A percentile compares a stretch with the other conserved stretches of the same genome.
phyloP scores from a whole-genome alignment of 2,797 vertebrate species.

The Rachycentron canadum region DNA sequence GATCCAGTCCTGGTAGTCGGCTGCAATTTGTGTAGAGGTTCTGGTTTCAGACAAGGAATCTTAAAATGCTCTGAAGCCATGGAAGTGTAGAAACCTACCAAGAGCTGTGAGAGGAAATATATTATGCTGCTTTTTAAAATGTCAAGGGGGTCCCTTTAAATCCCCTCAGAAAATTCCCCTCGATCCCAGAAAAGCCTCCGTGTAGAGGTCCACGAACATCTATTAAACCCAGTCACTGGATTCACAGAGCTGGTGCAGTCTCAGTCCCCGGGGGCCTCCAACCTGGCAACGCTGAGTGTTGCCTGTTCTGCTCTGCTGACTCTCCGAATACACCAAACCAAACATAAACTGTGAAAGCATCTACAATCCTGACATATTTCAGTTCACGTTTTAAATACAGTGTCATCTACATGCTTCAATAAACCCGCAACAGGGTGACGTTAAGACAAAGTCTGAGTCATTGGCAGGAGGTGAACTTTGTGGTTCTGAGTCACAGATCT shows the following conservation, averaged over 20 bases:
- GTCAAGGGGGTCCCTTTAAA: constrained; percentile 16
- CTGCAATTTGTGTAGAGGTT: background rate
- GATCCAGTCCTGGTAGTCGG: background rate
- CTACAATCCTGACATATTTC: constrained; percentile 1
- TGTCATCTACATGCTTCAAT: constrained; percentile 31
- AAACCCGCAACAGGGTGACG: constrained; percentile 20
- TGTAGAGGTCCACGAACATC: background rate
- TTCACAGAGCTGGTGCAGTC: background rate
- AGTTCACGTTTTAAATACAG: constrained; percentile 12
- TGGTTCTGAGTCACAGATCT: constrained; percentile 25
- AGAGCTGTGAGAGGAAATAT: background rate
- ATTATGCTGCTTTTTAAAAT: constrained; percentile 16
- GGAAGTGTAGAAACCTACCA: background rate
- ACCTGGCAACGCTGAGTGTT: constrained; percentile 15
- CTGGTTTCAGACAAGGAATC: background rate
- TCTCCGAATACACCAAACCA: background rate
- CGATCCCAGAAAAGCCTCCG: constrained; percentile 24
- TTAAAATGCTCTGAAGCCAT: background rate
- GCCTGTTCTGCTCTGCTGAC: constrained; percentile 21
- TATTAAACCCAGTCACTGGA: background rate
- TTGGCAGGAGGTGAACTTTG: constrained; percentile 25
- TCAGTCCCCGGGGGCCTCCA: background rate
- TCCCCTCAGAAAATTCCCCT: constrained; percentile 8
- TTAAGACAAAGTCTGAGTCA: constrained; percentile 35
- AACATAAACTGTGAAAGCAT: background rate